phyloP scores from a whole-genome alignment of 2,888 invertebrate species.

The Diaprepes abbreviatus region DNA sequence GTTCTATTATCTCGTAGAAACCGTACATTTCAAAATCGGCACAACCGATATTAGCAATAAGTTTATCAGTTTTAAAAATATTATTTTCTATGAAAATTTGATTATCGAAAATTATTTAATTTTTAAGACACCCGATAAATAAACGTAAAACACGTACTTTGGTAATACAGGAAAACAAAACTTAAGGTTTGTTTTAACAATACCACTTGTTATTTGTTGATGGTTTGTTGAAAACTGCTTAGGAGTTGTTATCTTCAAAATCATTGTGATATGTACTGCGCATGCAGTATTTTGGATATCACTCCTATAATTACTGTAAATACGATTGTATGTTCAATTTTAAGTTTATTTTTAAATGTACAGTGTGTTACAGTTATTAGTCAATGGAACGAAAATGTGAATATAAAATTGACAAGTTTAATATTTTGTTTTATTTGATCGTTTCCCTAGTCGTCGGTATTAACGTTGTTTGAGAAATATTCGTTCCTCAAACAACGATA shows the following conservation, averaged over 20 bases:
- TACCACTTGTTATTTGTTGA: conserved; percentile 52
- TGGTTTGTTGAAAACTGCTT: conserved; percentile 54
- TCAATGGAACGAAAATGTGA: conserved; percentile 68
- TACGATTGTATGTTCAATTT: conserved; percentile 64
- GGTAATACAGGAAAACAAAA: background rate
- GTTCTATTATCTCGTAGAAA: no score
- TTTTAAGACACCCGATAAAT: background rate
- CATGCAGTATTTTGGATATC: conserved; percentile 56
- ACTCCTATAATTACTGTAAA: conserved; percentile 54
- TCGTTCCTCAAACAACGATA: no score
- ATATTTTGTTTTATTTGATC: conserved; percentile 52
- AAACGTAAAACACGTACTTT: conserved; percentile 37
- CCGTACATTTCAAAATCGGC: no score
- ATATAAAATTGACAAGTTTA: conserved; percentile 67
- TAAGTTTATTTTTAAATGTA: conserved; percentile 68
- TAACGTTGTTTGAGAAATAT: no score
- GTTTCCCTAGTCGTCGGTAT: background rate
- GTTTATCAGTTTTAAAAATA: no score
- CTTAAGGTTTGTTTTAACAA: conserved; percentile 23
- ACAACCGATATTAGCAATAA: no score
- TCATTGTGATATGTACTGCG: conserved; percentile 58
- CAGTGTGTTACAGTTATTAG: conserved; percentile 68
- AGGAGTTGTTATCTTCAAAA: conserved; percentile 57
- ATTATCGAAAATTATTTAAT: no score
- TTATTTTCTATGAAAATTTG: no score